phyloP scores from a whole-genome alignment of 2,888 invertebrate genomes.

The Brachyptera putata region DNA sequence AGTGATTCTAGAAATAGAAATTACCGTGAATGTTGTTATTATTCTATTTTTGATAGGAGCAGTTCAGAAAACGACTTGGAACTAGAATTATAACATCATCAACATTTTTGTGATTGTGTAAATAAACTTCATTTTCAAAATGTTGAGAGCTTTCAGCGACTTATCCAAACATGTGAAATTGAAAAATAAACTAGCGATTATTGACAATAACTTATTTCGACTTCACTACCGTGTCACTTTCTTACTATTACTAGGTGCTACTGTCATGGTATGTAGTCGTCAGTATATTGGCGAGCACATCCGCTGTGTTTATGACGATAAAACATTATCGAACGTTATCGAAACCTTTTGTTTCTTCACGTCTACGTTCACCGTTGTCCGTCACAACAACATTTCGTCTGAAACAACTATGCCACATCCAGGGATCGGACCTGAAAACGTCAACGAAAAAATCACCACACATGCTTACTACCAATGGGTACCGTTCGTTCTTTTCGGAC shows the following conservation, averaged over 20 bases:
- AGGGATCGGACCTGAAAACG: slow-evolving; percentile 39
- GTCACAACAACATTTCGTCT: background rate
- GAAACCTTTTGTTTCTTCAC: slow-evolving; percentile 38
- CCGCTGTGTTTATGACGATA: slow-evolving; percentile 33
- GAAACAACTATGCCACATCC: slow-evolving; percentile 35
- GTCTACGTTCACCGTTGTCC: slow-evolving; percentile 30
- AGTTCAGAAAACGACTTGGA: no score
- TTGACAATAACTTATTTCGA: slow-evolving; percentile 40
- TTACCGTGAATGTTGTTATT: no score
- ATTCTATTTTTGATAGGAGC: no score
- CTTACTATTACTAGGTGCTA: slow-evolving; percentile 43
- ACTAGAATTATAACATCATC: no score
- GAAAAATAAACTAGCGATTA: slow-evolving; percentile 37
- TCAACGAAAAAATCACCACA: slow-evolving; percentile 38
- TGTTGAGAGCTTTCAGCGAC: slow-evolving; percentile 41
- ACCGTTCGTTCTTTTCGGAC: slow-evolving; percentile 44
- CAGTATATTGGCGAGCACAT: slow-evolving; percentile 37
- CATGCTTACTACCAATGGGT: slow-evolving; percentile 49
- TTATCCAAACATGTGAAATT: slow-evolving; percentile 33
- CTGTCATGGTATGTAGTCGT: slow-evolving; percentile 43
- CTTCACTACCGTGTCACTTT: slow-evolving; percentile 42
- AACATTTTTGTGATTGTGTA: no score
- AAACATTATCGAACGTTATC: slow-evolving; percentile 33
- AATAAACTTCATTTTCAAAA: no score
- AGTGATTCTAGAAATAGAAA: no score